phyloP scores from a whole-genome alignment of 2,797 vertebrate species.

The Cossypha polioptera region DNA sequence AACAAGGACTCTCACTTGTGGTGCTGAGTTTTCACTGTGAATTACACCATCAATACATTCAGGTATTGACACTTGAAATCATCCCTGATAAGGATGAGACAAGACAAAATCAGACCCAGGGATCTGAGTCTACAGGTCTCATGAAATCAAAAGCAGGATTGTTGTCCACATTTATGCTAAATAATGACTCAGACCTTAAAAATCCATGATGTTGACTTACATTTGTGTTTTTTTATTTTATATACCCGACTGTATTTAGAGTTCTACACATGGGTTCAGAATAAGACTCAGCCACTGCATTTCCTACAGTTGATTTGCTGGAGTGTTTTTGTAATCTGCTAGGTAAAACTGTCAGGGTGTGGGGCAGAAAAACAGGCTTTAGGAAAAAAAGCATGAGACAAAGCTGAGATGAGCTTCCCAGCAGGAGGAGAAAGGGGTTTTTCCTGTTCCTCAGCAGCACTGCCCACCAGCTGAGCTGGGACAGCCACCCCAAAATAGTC shows the following conservation, averaged over 20 bases:
- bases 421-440: neutral
- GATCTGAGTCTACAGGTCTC: neutral
- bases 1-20: neutral
- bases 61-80: neutral
- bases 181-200: neutral
- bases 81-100: neutral
- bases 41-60: neutral
- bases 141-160: neutral
- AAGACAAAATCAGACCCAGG: neutral
- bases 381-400: neutral
- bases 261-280: neutral
- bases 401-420: neutral
- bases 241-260: neutral
- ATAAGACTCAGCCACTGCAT: neutral
- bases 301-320: neutral
- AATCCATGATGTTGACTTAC: neutral
- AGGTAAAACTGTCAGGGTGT: neutral
- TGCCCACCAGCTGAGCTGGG: neutral
- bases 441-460: neutral
- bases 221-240: neutral
- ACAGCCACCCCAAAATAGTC: neutral
- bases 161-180: neutral
- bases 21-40: neutral
- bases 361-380: neutral
- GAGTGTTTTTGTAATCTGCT: neutral